Base-by-base conservation (phyloP, 2,888 invertebrate genomes). In the Polyploca ridens region DNA sequence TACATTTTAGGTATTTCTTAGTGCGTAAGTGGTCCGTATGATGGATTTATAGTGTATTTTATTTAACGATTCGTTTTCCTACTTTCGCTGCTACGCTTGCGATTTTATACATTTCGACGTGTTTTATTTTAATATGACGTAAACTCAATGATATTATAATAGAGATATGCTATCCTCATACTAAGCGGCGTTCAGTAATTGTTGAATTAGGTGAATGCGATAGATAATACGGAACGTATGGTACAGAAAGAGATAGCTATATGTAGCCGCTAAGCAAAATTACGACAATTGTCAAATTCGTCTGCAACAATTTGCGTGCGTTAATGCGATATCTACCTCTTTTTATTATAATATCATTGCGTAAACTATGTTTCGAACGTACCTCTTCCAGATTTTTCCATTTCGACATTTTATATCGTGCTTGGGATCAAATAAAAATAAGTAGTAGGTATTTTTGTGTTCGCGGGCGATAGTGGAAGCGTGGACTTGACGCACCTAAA, bases 391-490 rank as follows among this genome's bases (percentile, higher is more conserved):
- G 68, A 71, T 69, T 70, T 60, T 59, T 71, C 77, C 76, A 76
- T 81, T 78, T 82, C 79, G 72, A 72, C 75, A 81, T 83, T 85
- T 86, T 90, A 90, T 91, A 93, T 92, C 90, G 89, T 88, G 92
- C 91, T 92, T 90, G 93, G 93, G 93, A 93, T 88, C 93, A 93
- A 94, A 89, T 92, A 90, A 81, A 79, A 77, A 86, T 92, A 91
- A 90, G 90, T 90, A 88, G 90, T 87, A 35, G 35, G 35, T 87
- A 83, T 78, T 78, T 76, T 82, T 74, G 74, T 72, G 63, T 64
- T 62, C 63, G 66, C 66, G 65, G 63, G 70, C 65, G 64, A 14
- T 38, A 1, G 16, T n/a, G 33, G n/a, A 33, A 33, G n/a, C 13
- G 2, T 33, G n/a, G n/a, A n/a, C n/a, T n/a, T n/a, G n/a, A n/a